Conservation (phyloP, 1,140 invertebrate species). For the Periplaneta americana region DNA sequence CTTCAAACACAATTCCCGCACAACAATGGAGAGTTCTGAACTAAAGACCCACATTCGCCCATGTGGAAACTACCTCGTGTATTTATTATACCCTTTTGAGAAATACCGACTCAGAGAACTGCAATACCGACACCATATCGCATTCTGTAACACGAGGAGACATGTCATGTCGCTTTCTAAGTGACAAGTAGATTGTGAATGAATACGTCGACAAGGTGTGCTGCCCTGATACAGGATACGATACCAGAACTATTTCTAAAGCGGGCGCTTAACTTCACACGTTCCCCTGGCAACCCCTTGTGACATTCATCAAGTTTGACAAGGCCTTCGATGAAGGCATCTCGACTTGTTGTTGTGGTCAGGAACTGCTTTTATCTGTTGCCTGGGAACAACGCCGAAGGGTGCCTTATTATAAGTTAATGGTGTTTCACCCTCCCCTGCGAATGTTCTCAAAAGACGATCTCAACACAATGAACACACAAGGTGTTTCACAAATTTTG, state of each 20-base stretch:
- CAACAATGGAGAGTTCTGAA: too few relatives aligned
- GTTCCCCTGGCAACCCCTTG: background rate
- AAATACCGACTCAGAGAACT: background rate
- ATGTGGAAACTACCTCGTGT: conserved; percentile 59
- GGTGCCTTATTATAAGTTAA: background rate
- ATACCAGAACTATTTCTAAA: background rate
- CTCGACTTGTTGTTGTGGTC: background rate
- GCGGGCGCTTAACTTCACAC: background rate
- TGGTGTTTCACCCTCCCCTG: background rate
- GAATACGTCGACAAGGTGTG: background rate
- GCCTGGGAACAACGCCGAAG: background rate
- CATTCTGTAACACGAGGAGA: background rate
- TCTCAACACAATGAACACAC: background rate
- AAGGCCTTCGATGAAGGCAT: background rate
- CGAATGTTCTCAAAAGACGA: background rate
- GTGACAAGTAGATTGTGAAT: background rate
- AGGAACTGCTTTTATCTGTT: background rate
- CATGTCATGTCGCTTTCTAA: background rate
- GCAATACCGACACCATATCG: background rate
- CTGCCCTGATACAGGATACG: background rate
- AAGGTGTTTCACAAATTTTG: background rate
- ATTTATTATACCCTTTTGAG: background rate
- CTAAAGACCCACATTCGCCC: conserved; percentile 69
- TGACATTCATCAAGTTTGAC: background rate
- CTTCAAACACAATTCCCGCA: too few relatives aligned